Percentiles rank a stretch among this genome's conserved stretches.
Conservation (phyloP, 2,888 invertebrate genomes). For the Eustalomyia histrio region DNA sequence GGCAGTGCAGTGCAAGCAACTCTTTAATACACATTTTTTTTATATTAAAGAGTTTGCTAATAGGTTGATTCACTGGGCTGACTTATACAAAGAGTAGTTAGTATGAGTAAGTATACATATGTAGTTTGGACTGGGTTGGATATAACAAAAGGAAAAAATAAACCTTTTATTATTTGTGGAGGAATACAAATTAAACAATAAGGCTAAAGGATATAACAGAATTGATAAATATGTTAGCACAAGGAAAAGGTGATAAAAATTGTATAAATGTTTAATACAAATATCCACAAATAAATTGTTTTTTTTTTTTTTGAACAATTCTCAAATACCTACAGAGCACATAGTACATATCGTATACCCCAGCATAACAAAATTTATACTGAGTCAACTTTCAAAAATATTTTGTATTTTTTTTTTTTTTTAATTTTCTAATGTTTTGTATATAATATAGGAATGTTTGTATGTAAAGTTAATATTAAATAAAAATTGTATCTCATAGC, state of each 20-base stretch:
- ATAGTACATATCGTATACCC: not conserved
- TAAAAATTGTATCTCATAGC: not conserved
- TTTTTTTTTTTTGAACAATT: not conserved
- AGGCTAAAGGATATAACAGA: not conserved
- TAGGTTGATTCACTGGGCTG: not conserved
- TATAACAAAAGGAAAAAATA: not conserved
- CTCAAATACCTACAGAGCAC: not conserved
- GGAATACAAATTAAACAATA: not conserved
- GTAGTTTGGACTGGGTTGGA: not conserved
- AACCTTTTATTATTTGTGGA: constrained; percentile 4
- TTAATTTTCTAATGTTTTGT: no score
- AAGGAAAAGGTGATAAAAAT: not conserved
- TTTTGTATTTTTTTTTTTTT: no score
- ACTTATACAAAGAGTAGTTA: not conserved
- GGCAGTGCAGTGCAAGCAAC: constrained; percentile 5
- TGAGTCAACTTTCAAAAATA: not conserved
- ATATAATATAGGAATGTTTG: no score
- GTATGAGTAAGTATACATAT: no score
- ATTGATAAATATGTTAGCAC: not conserved
- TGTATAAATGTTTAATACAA: constrained; percentile 1
- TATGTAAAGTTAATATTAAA: no score
- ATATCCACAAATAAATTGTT: not conserved
- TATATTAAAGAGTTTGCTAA: not conserved
- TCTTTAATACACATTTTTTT: not conserved
- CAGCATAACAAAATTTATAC: not conserved